Percentiles rank a stretch among this genome's conserved stretches.
Conservation (phyloP, 1,140 invertebrate genomes). For the Heliconius hermathena region DNA sequence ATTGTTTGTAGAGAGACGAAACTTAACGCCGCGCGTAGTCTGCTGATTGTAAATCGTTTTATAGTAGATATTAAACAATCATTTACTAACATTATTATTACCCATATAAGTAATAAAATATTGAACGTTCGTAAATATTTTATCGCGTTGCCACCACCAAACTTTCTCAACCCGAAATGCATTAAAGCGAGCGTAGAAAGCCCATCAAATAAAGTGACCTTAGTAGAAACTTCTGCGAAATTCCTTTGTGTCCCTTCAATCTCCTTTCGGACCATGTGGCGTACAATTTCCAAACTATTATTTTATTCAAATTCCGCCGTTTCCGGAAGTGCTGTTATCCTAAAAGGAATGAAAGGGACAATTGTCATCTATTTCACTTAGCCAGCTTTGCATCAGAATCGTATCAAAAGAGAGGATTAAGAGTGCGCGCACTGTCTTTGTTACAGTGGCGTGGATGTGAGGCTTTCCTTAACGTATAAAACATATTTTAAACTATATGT, state of each 20-base stretch:
- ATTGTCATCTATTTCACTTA: slow-evolving; percentile 36
- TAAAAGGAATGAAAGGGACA: slow-evolving; percentile 45
- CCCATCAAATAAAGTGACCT: slow-evolving; percentile 55
- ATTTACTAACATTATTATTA: too few relatives aligned
- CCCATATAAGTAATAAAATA: not conserved
- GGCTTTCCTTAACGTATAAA: slow-evolving; percentile 5
- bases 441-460: slow-evolving; percentile 22
- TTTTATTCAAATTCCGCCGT: slow-evolving; percentile 65
- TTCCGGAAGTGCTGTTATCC: slow-evolving; percentile 48
- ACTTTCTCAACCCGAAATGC: slow-evolving; percentile 35
- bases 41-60: too few relatives aligned
- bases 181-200: slow-evolving; percentile 36
- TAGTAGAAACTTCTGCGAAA: slow-evolving; percentile 43
- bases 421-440: slow-evolving; percentile 31
- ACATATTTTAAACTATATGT: not conserved
- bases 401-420: slow-evolving; percentile 40
- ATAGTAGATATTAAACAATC: too few relatives aligned
- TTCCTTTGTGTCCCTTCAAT: slow-evolving; percentile 47
- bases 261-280: slow-evolving; percentile 46
- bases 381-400: slow-evolving; percentile 42
- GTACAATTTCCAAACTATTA: slow-evolving; percentile 61
- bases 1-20: too few relatives aligned
- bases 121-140: slow-evolving; percentile 8
- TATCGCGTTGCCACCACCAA: slow-evolving; percentile 8
- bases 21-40: too few relatives aligned